Evolutionary conservation across 2,888 invertebrate species (phyloP).

Genomic region (Syritta pipiens): DNA sequence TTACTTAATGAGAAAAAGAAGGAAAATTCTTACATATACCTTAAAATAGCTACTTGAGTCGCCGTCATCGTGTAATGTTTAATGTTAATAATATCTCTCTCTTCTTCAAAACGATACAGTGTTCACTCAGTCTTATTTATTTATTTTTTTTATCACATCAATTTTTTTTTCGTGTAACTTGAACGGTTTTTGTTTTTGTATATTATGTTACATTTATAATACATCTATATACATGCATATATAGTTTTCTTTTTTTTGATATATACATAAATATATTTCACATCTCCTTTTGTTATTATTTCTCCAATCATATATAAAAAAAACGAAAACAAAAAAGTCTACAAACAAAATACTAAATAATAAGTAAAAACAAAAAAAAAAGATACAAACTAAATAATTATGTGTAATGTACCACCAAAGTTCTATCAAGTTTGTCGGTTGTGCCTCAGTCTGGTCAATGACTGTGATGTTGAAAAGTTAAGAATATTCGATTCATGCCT

Average conservation of each 20-base stretch:
- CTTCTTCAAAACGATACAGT: constrained; percentile 21
- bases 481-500: constrained; percentile 75
- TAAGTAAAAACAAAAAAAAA: constrained; percentile 18
- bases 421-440: constrained; percentile 96
- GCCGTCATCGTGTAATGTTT: constrained; percentile 33
- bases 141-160: constrained; percentile 1
- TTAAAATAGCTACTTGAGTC: constrained; percentile 25
- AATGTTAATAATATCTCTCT: constrained; percentile 23
- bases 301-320: constrained; percentile 21
- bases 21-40: neutral
- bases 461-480: constrained; percentile 86
- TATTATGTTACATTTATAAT: constrained; percentile 53
- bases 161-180: constrained; percentile 41
- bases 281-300: constrained; percentile 50
- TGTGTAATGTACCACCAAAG: constrained; percentile 95
- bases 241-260: neutral
- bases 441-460: constrained; percentile 90
- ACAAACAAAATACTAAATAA: constrained; percentile 19
- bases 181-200: constrained; percentile 35
- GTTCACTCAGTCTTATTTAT: constrained; percentile 8
- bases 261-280: constrained; percentile 39
- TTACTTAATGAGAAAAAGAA: constrained; percentile 25
- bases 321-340: constrained; percentile 23
- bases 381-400: constrained; percentile 81
- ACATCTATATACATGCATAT: constrained; percentile 26